Evolutionary conservation across 1,140 invertebrate genomes (phyloP), one percentile per base, ranked within the genome.

Genomic region (Spodoptera frugiperda): DNA sequence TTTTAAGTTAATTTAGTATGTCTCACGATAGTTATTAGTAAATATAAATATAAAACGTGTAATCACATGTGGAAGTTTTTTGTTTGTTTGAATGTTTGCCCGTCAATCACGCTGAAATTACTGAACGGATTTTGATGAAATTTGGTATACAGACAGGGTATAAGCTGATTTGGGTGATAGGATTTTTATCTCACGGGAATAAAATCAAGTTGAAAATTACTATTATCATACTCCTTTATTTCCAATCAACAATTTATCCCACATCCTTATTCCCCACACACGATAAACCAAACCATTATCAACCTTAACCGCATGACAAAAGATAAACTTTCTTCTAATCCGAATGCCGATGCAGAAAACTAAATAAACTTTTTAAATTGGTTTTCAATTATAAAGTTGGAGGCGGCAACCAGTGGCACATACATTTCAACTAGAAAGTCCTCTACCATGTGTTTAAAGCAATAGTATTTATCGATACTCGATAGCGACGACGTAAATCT

Each of bases 341-440:
- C 12, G 8, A 17, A 17, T 39, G 15, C 8, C 30, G 57, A 44
- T 10, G 11, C 30, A 9, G 15, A 15, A 15, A 44, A 61, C 10
- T 19, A 61, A 57, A 57, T 25, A 59, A 59, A 59, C 25, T 2
- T 59, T 59, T 39, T 39, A 59, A 61, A 44, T 61, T 25, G 57
- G 8, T 61, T 61, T 61, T 61, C 57, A 61, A 61, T 61, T 61
- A 44, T 39, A 61, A 61, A 61, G 33, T 61, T 61, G 14, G 17
- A 33, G 33, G 4, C 4, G 55, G 57, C 10, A 19, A 3, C 0
- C n/a, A 61, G n/a, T 44, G 57, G 30, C n/a, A 44, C 57, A 61
- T 61, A 61, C 33, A 44, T 44, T 9, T 61, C 44, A 61, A 61
- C 30, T 61, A 44, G n/a, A 9, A 61, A 9, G 19, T 55, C 49